Evolutionary conservation across 2,797 vertebrate species (phyloP).

Genomic region (Gallinago solitaria): DNA sequence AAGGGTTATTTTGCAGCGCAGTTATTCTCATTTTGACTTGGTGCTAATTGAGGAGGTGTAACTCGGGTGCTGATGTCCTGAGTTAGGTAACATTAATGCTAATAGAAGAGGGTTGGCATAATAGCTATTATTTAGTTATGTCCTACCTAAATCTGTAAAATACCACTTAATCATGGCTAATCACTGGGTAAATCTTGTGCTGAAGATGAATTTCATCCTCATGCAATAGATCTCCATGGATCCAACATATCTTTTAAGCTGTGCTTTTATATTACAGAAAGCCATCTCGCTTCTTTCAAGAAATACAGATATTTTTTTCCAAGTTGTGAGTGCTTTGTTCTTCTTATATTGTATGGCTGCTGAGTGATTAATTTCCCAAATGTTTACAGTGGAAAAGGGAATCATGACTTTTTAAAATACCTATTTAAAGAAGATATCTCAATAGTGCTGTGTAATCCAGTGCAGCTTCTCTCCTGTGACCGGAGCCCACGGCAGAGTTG

Average conservation of each 20-base stretch:
- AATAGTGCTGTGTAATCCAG: constrained; percentile 38
- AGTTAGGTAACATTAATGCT: not conserved
- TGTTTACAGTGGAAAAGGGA: constrained; percentile 56
- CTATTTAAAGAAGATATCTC: constrained; percentile 57
- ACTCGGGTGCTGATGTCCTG: not conserved
- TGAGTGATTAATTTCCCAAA: constrained; percentile 51
- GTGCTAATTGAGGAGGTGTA: not conserved
- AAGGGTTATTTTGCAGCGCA: not conserved
- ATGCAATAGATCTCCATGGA: not conserved
- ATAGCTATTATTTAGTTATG: not conserved
- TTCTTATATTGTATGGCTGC: not conserved
- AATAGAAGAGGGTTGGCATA: not conserved
- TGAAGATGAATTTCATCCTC: not conserved
- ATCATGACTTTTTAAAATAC: constrained; percentile 59
- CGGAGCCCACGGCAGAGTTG: not conserved
- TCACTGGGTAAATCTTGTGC: not conserved
- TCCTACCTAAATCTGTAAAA: not conserved
- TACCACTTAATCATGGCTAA: not conserved
- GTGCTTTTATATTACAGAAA: not conserved
- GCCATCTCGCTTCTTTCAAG: not conserved
- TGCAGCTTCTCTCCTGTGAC: not conserved
- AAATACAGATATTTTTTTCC: not conserved
- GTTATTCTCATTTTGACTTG: not conserved
- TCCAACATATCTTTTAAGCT: not conserved
- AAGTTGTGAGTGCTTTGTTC: not conserved